Base-by-base conservation (phyloP, 2,888 invertebrate species). In the Tachina fera region DNA sequence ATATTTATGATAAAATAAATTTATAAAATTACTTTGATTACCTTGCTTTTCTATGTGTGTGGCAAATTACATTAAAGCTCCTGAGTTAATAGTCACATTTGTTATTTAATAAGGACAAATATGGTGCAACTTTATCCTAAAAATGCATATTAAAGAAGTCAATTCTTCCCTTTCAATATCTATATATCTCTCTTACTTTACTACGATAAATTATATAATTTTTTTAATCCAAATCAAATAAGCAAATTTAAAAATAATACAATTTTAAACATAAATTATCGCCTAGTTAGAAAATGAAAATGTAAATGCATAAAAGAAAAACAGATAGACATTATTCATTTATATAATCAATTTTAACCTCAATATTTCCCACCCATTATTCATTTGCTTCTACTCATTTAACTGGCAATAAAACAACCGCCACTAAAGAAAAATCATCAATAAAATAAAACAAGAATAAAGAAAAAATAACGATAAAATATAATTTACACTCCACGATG, bases 391-490 rank as follows among this genome's bases (percentile, higher is more conserved):
- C 88, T 90, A 74, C 74, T 74, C 90, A 88, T 88, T 90, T 90
- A 90, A 90, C 88, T 89, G 91, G 88, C 88, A 91, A 90, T 91
- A 90, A 90, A 90, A 90, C 89, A 90, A 90, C 87, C 88, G 75
- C 49, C 49, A 87, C 84, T 65, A 74, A 84, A 81, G 81, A 87
- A 87, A 83, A 67, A 85, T 82, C 86, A 87, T 72, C 77, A 82
- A 56, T 58, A 83, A 74, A 65, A 56, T 14, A 68, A n/a, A 16
- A 19, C n/a, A 70, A 47, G 22, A 39, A 22, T 22, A 56, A 45
- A 68, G 31, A 51, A 75, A 61, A 84, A 80, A 84, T 63, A 80
- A 60, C 51, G 47, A 71, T 80, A 74, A 81, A 80, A 77, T 80
- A 83, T 83, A 83, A 83, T 86, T 83, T 86, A 83, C 86, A 83